Evolutionary conservation across 2,113 vertebrate genomes (phyloP).

Genomic region (Daphoenositta chrysoptera): DNA sequence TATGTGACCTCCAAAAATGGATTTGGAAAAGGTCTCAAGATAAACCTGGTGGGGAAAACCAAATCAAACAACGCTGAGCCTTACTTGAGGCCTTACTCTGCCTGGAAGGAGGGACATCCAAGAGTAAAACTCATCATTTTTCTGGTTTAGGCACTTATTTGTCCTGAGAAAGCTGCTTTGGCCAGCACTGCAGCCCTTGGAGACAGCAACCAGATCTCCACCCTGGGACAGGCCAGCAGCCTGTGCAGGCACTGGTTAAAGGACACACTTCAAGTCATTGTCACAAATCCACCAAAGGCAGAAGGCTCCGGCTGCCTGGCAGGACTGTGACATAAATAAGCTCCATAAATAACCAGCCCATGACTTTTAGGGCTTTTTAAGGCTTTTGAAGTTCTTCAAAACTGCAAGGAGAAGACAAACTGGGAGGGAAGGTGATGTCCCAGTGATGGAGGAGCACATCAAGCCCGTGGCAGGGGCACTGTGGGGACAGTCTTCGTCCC

Average conservation of each 20-base stretch:
- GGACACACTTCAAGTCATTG: neutral
- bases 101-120: neutral
- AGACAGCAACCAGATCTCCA: neutral
- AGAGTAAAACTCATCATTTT: neutral
- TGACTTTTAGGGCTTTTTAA: neutral
- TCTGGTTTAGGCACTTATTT: neutral
- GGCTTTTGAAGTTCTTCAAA: neutral
- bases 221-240: neutral
- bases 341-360: neutral
- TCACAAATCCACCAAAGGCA: neutral
- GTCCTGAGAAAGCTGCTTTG: neutral
- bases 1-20: neutral
- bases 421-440: neutral
- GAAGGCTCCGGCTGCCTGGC: neutral
- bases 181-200: neutral
- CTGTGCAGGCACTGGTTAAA: neutral
- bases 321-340: neutral
- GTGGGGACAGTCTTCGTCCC: neutral
- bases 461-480: accelerated
- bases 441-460: neutral
- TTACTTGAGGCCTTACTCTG: neutral
- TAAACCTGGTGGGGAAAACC: neutral
- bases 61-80: neutral
- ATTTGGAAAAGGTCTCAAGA: neutral
- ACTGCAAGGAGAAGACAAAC: neutral